Base-by-base conservation (phyloP, 2,797 vertebrate genomes). In the Pygocentrus nattereri region DNA sequence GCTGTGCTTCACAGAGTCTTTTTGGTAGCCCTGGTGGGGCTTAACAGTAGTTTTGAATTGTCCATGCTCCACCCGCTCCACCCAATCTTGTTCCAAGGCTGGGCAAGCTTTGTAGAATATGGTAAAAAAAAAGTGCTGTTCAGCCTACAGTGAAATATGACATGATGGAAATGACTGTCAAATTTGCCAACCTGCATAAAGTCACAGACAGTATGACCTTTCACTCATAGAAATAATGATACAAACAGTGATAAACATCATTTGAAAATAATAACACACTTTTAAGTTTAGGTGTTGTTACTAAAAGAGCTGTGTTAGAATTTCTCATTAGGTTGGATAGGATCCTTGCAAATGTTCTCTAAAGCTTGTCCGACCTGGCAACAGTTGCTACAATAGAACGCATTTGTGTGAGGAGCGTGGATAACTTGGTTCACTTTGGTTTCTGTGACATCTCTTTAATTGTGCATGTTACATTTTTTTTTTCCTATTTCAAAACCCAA, bases 401-500 rank as follows among this genome's bases (percentile, higher is more conserved):
- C 4, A 34, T 64, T 34, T 31, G 27, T 16, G 62, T 7, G 67
- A n/a, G 38, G 23, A 15, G 38, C 41, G 25, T 23, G 13, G 41
- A 44, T 8, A 69, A 1, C 4, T 16, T n/a, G 74, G 56, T 8
- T 44, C 62, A 82, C 62, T 52, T 80, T 31, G 67, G 70, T 65
- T 81, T 81, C 44, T 79, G n/a, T 81, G 50, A n/a, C 65, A 5
- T 64, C 10, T 73, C 47, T 82, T 75, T 84, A 71, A 54, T 73
- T 86, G 80, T 89, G 88, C 88, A 89, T 89, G 86, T 52, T 78
- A 5, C 61, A 21, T 31, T 65, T 67, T 19, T 30, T 38, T 77
- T 84, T 76, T 82, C 67, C 75, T 82, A 4, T 74, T 89, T 68
- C 81, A 87, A 58, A 90, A 87, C 90, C 90, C 85, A 91, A 85